phyloP scores from a whole-genome alignment of 2,797 vertebrate genomes.

The Acipenser oxyrinchus region DNA sequence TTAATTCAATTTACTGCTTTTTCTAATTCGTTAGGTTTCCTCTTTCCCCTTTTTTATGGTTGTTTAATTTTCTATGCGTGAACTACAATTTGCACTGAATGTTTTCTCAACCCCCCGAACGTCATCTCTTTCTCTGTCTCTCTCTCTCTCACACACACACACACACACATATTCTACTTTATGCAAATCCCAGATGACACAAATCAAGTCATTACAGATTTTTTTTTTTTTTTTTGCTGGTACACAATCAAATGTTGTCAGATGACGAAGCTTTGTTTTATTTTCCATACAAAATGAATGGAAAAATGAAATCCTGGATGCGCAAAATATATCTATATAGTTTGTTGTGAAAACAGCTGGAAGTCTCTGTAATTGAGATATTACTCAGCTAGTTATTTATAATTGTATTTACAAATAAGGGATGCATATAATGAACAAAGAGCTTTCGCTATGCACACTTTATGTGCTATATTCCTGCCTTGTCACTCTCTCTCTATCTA shows the following conservation, averaged over 20 bases:
- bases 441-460: no score
- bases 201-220: conserved; percentile 10
- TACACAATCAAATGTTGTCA: background rate
- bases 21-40: conserved; percentile 35
- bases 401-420: no score
- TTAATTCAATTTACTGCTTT: conserved; percentile 51
- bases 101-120: conserved; percentile 3
- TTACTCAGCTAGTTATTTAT: no score
- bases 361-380: no score
- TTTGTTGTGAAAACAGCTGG: no score
- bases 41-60: conserved; percentile 10
- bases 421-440: no score
- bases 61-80: conserved; percentile 23
- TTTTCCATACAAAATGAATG: conserved; percentile 9
- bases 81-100: background rate
- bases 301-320: conserved; percentile 22
- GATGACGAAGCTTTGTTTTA: background rate
- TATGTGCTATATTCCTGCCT: no score
- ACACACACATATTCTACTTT: background rate
- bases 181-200: conserved; percentile 8
- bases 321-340: background rate
- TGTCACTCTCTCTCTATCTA: no score
- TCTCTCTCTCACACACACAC: background rate
- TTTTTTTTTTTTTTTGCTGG: background rate
- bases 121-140: conserved; percentile 17